These are phyloP conservation scores for Morpho achilles DNA, from an alignment of 2,888 invertebrate species.

Conservation along the genomic window DNA sequence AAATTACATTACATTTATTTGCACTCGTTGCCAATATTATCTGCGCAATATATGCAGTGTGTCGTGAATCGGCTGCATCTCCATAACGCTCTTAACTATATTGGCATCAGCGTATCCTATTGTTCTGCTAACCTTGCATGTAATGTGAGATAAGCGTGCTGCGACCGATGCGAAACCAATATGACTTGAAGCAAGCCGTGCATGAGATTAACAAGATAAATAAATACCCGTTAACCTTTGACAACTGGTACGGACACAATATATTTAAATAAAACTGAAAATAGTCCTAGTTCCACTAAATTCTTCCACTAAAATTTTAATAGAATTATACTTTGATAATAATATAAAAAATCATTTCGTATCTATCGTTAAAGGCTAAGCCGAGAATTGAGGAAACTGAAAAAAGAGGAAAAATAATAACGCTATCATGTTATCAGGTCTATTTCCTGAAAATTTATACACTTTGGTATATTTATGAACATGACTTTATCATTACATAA, in stretches of 20 bases:
- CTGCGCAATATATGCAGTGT: slow-evolving; percentile 9
- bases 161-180: slow-evolving; percentile 33
- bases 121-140: slow-evolving; percentile 46
- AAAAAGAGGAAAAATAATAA: too few relatives aligned
- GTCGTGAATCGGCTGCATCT: slow-evolving; percentile 12
- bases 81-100: slow-evolving; percentile 18
- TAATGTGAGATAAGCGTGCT: slow-evolving; percentile 49
- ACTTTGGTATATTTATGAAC: too few relatives aligned
- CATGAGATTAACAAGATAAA: slow-evolving; percentile 56
- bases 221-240: slow-evolving; percentile 38
- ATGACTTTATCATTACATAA: too few relatives aligned
- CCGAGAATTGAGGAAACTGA: too few relatives aligned
- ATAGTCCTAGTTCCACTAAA: background rate
- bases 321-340: too few relatives aligned
- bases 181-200: slow-evolving; percentile 37
- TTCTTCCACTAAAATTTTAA: background rate
- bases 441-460: too few relatives aligned
- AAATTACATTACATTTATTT: background rate
- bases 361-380: too few relatives aligned
- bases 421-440: too few relatives aligned
- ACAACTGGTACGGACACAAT: slow-evolving; percentile 5
- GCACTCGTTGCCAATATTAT: background rate
- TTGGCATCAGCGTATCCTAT: slow-evolving; percentile 26
- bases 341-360: too few relatives aligned
- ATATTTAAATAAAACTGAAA: background rate